These are phyloP conservation scores for Capitella teleta DNA, from an alignment of 1,140 invertebrate species.

Conservation along the genomic window DNA sequence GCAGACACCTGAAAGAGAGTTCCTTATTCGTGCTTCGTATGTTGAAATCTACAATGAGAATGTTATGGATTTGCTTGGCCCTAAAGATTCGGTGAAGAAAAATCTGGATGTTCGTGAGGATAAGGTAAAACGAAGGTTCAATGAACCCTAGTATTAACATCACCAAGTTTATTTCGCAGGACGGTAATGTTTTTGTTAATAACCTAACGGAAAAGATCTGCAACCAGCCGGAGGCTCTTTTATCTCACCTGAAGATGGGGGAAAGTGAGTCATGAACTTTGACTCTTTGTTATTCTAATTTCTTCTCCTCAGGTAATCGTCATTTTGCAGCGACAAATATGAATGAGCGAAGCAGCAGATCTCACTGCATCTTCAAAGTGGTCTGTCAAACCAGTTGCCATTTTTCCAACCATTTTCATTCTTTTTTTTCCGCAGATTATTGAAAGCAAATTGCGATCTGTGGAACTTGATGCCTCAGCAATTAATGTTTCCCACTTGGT, in stretches of 20 bases:
- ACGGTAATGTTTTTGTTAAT: constrained; percentile 21
- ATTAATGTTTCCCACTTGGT: constrained; percentile 35
- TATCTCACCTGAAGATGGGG: neutral
- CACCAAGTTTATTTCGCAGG: constrained; percentile 15
- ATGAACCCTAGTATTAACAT: neutral
- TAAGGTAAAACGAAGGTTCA: constrained; percentile 23
- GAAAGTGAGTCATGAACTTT: neutral
- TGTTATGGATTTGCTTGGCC: constrained; percentile 48
- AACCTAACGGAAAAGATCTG: constrained; percentile 21
- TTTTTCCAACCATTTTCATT: neutral
- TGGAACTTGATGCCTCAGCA: constrained; percentile 15
- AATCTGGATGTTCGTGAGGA: constrained; percentile 44
- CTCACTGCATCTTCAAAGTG: constrained; percentile 50
- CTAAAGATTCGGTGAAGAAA: constrained; percentile 34
- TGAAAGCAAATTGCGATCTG: constrained; percentile 21
- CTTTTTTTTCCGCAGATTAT: constrained; percentile 22
- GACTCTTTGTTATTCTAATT: neutral
- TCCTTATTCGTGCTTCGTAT: constrained; percentile 30
- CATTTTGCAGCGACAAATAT: constrained; percentile 53
- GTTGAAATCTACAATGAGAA: constrained; percentile 57
- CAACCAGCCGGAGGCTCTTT: constrained; percentile 13
- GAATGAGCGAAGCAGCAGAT: constrained; percentile 47
- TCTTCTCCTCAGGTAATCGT: constrained; percentile 29
- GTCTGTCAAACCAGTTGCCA: constrained; percentile 20
- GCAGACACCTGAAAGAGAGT: constrained; percentile 30